Conservation (phyloP, 2,888 invertebrate genomes). For the Ochropacha duplaris region DNA sequence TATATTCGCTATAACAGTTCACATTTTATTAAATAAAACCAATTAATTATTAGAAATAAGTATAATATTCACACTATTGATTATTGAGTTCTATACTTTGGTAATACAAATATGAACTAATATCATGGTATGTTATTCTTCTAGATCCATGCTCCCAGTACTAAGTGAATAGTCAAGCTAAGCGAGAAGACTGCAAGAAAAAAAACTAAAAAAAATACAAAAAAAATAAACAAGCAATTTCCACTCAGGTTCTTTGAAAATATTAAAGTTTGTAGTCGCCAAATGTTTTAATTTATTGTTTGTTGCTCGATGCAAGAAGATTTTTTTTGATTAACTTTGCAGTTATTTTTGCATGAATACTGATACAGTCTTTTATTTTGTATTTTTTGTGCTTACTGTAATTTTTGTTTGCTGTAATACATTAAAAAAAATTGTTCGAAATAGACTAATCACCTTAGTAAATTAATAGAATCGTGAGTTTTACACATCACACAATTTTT, state of each 20-base stretch:
- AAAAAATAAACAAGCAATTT: conserved; percentile 53
- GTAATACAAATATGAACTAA: neutral
- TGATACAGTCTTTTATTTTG: neutral
- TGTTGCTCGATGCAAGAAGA: conserved; percentile 8
- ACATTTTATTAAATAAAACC: no score
- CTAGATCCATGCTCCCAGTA: conserved; percentile 91
- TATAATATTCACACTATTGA: neutral
- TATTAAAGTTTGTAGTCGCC: conserved; percentile 64
- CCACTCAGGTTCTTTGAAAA: conserved; percentile 67
- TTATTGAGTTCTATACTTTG: neutral
- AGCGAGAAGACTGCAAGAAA: conserved; percentile 79
- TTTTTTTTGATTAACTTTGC: conserved; percentile 9
- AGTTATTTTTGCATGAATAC: neutral
- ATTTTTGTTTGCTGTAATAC: no score
- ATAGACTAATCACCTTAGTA: no score
- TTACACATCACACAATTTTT: no score
- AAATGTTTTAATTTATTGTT: conserved; percentile 22
- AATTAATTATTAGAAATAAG: neutral
- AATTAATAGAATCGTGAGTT: no score
- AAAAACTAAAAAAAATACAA: conserved; percentile 37
- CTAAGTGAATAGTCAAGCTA: conserved; percentile 88
- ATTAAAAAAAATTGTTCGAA: no score
- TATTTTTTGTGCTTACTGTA: no score
- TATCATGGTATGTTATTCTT: conserved; percentile 48
- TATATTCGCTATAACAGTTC: neutral